Evolutionary conservation across 1,140 invertebrate species (phyloP), one percentile per base, ranked within the genome.

Genomic region (Sycophaga agraensis): DNA sequence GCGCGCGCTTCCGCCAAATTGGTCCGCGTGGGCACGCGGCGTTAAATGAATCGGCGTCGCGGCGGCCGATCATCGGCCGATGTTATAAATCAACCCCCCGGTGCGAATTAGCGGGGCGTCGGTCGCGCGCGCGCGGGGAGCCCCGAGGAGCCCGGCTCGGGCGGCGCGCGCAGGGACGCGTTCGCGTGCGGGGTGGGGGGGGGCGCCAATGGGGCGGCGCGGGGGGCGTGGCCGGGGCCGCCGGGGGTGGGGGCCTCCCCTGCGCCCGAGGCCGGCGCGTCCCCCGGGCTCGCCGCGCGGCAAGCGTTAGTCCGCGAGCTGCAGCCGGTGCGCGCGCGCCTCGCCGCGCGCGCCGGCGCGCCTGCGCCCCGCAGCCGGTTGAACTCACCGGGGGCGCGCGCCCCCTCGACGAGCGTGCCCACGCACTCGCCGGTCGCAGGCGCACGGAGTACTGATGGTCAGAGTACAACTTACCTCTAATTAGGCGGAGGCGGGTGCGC

Each of bases 271-370:
- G n/a, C n/a, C n/a, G n/a, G n/a, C 11, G 8, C 11, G 21, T 21
- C 3, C 42, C 2, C 7, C 5, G n/a, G 14, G 1, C 40, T 31
- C 8, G 14, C 17, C 48, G 28, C 26, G 49, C 56, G 37, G 40
- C 59, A 43, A 39, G 62, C 64, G 70, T 72, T 73, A 78, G 77
- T 78, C 72, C 66, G 73, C 73, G 65, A 70, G 59, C 66, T 69
- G 66, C 73, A 74, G 74, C 61, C 54, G 71, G 56, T 68, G 71
- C 74, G 75, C 76, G 77, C 76, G 73, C 74, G 75, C 74, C 75
- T 66, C 66, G 68, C 74, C 66, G 68, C n/a, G n/a, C n/a, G n/a
- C n/a, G n/a, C n/a, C n/a, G n/a, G n/a, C n/a, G n/a, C n/a, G n/a
- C n/a, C n/a, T n/a, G n/a, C n/a, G n/a, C n/a, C n/a, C n/a, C n/a